Evolutionary conservation across 2,113 vertebrate genomes (phyloP).

Genomic region (Gasterosteus nipponicus): DNA sequence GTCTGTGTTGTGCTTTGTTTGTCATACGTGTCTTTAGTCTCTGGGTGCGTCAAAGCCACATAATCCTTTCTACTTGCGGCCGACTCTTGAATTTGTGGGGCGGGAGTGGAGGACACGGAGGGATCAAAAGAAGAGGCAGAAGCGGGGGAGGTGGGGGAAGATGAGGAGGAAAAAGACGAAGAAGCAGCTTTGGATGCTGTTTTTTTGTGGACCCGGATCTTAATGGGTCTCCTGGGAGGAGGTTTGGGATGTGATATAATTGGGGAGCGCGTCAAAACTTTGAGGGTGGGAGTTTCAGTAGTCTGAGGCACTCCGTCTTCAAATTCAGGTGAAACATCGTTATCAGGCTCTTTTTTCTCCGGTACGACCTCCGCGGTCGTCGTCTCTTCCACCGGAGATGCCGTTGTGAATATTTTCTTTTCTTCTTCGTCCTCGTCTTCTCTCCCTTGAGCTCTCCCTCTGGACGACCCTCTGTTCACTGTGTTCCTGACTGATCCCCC

Average conservation of each 20-base stretch:
- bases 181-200: conserved; percentile 39
- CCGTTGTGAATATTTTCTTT: conserved; percentile 50
- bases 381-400: conserved; percentile 50
- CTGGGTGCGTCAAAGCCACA: conserved; percentile 40
- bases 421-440: conserved; percentile 55
- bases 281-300: conserved; percentile 58
- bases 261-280: conserved; percentile 59
- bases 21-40: conserved; percentile 57
- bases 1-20: conserved; percentile 37
- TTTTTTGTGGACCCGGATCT: conserved; percentile 71
- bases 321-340: conserved; percentile 61
- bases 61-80: conserved; percentile 64
- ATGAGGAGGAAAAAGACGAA: conserved; percentile 46
- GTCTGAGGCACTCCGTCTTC: conserved; percentile 49
- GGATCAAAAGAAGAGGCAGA: conserved; percentile 33
- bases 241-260: conserved; percentile 48
- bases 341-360: conserved; percentile 62
- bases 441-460: conserved; percentile 53
- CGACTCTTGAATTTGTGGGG: conserved; percentile 59
- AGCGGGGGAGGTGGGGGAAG: conserved; percentile 24
- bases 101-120: conserved; percentile 38
- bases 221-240: conserved; percentile 57
- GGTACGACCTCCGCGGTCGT: conserved; percentile 50
- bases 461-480: conserved; percentile 42
- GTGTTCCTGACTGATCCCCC: conserved; percentile 74